Percentiles rank a stretch among this genome's conserved stretches.
Conservation (phyloP, 2,888 invertebrate species). For the Ferrisia virgata region DNA sequence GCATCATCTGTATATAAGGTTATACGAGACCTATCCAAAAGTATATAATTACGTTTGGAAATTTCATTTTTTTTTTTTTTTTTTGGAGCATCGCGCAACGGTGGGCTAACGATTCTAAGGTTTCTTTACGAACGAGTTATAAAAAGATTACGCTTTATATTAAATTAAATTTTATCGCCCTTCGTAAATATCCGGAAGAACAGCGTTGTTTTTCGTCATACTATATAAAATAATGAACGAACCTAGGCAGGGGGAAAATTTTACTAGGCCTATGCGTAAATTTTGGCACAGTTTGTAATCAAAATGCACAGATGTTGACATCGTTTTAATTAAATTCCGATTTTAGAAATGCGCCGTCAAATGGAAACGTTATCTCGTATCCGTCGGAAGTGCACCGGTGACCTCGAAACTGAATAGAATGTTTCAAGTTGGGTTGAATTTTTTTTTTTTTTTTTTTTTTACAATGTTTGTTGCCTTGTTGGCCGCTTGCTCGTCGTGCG, state of each 20-base stretch:
- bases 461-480: neutral
- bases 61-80: neutral
- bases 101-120: neutral
- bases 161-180: constrained; percentile 2
- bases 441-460: no score
- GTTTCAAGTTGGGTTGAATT: neutral
- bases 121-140: neutral
- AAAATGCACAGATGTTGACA: neutral
- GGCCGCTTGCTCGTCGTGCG: no score
- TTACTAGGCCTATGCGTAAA: neutral
- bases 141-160: neutral
- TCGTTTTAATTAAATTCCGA: constrained; percentile 6
- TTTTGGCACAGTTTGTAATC: neutral
- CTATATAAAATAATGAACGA: neutral
- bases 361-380: constrained; percentile 14
- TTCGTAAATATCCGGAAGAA: neutral
- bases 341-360: neutral
- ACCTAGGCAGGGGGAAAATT: neutral
- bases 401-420: neutral
- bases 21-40: neutral
- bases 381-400: constrained; percentile 7
- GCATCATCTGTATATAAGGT: neutral
- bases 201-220: neutral
- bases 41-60: neutral
- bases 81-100: neutral